Conservation (phyloP, 2,797 vertebrate species). For the Chrosomus eos region DNA sequence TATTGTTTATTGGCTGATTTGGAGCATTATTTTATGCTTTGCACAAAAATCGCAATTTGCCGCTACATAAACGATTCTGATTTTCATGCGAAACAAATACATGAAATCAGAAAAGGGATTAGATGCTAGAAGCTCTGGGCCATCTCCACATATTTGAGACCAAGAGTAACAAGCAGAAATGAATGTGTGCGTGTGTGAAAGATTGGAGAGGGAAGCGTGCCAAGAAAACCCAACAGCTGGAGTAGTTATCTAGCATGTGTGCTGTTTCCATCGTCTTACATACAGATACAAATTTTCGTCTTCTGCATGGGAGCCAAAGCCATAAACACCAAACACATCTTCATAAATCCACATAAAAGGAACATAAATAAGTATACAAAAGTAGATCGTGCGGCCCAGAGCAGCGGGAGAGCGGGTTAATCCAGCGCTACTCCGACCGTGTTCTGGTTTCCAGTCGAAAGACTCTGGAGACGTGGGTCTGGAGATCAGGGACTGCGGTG, state of each 20-base stretch:
- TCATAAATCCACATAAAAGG: constrained; percentile 47
- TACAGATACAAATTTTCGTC: constrained; percentile 14
- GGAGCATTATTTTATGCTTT: background rate
- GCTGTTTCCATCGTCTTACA: constrained; percentile 35
- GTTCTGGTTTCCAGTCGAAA: constrained; percentile 34
- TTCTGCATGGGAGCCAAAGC: constrained; percentile 29
- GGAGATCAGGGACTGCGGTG: constrained; percentile 36
- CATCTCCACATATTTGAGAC: constrained; percentile 19
- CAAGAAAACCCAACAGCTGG: constrained; percentile 42
- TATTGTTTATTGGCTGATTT: constrained; percentile 22
- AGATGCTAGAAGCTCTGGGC: constrained; percentile 2
- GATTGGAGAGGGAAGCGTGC: background rate
- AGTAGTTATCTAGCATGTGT: constrained; percentile 34
- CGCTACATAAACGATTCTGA: constrained; percentile 25
- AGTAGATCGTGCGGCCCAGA: background rate
- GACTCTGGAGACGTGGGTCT: constrained; percentile 38
- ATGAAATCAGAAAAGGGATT: constrained; percentile 3
- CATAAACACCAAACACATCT: constrained; percentile 36
- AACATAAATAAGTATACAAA: constrained; percentile 20
- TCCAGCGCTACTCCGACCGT: background rate
- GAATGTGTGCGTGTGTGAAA: constrained; percentile 11
- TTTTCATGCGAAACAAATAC: constrained; percentile 25
- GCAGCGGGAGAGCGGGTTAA: constrained; percentile 20
- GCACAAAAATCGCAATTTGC: constrained; percentile 11
- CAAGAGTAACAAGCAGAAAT: constrained; percentile 23